phyloP scores from a whole-genome alignment of 2,113 vertebrate species.

The Rutilus rutilus region DNA sequence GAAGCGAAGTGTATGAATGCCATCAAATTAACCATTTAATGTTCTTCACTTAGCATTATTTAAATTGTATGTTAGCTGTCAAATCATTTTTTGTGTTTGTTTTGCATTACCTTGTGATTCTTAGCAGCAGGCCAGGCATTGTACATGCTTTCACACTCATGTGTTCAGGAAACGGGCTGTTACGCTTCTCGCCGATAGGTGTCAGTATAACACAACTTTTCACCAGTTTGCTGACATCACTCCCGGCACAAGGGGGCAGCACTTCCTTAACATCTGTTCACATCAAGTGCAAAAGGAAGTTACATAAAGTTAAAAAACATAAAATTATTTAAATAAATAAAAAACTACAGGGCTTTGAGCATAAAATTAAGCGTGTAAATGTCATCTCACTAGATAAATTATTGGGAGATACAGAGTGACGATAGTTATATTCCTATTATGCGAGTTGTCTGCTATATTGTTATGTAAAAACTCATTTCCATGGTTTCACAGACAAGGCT shows the following conservation, averaged over 20 bases:
- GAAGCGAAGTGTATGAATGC: neutral
- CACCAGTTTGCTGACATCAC: neutral
- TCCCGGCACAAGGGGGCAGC: neutral
- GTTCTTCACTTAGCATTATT: neutral
- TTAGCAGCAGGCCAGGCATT: neutral
- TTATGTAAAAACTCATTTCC: too few relatives aligned
- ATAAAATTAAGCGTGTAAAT: neutral
- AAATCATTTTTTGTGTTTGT: neutral
- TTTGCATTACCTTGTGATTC: neutral
- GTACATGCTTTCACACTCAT: neutral
- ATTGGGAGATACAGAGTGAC: neutral
- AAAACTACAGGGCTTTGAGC: too few relatives aligned
- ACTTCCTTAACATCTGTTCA: neutral
- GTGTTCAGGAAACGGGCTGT: neutral
- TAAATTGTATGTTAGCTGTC: neutral
- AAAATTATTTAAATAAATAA: too few relatives aligned
- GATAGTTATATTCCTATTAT: neutral
- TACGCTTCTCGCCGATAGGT: neutral
- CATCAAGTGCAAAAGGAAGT: neutral
- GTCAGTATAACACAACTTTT: constrained; percentile 9
- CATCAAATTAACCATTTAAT: neutral
- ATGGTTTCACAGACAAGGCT: too few relatives aligned
- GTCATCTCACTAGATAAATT: neutral
- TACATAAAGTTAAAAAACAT: neutral
- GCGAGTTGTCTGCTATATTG: neutral